Conservation (phyloP, 2,888 invertebrate species). For the Tribolium freemani region DNA sequence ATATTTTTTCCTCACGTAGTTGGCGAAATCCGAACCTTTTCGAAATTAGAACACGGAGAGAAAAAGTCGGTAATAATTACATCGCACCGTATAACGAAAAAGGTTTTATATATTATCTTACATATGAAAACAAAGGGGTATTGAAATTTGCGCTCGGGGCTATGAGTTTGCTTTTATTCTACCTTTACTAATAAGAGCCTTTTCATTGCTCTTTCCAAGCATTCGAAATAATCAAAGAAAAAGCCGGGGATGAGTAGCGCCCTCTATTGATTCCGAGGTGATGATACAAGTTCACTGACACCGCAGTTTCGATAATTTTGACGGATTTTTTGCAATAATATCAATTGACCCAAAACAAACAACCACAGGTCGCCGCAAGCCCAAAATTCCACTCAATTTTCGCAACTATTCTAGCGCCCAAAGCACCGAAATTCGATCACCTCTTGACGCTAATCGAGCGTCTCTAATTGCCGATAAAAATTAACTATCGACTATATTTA, state of each 20-base stretch:
- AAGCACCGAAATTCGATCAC: too few species aligned
- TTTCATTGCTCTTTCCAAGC: conserved; percentile 21
- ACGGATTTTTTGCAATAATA: conserved; percentile 15
- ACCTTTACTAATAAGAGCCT: conserved; percentile 44
- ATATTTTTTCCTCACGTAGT: not conserved
- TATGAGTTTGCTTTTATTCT: conserved; percentile 45
- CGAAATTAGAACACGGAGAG: conserved; percentile 30
- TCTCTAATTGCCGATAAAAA: conserved; percentile 8
- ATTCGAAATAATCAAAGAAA: conserved; percentile 26
- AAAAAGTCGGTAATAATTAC: conserved; percentile 36
- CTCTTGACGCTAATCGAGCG: too few species aligned
- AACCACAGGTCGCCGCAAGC: too few species aligned
- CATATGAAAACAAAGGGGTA: conserved; percentile 45
- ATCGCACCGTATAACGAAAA: conserved; percentile 29
- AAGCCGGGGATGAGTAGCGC: not conserved
- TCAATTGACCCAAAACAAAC: too few species aligned
- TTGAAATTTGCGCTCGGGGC: conserved; percentile 39
- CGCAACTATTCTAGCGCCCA: too few species aligned
- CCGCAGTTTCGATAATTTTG: conserved; percentile 5
- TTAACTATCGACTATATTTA: conserved; percentile 16
- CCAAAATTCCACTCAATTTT: too few species aligned
- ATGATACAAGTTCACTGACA: conserved; percentile 32
- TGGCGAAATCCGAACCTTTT: conserved; percentile 27
- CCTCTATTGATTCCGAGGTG: conserved; percentile 8
- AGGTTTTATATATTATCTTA: conserved; percentile 45